These are phyloP conservation scores for Drosophila histrio DNA, from an alignment of 2,888 invertebrate species.

Conservation along the genomic window DNA sequence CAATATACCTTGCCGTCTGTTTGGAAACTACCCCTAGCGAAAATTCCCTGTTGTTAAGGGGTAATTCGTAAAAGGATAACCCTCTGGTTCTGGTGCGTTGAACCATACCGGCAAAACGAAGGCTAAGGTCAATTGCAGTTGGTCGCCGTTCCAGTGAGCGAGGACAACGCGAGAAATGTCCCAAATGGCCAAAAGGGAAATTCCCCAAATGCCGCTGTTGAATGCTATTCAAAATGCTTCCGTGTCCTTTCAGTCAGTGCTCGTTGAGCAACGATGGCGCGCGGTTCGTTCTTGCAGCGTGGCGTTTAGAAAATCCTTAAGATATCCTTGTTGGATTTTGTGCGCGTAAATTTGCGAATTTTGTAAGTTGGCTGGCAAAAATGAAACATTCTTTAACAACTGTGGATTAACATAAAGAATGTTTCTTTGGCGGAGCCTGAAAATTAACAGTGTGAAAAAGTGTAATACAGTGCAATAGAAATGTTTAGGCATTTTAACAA, in stretches of 20 bases:
- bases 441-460: constrained; percentile 22
- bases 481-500: constrained; percentile 27
- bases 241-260: constrained; percentile 48
- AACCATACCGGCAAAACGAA: constrained; percentile 75
- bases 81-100: constrained; percentile 60
- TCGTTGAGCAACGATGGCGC: constrained; percentile 55
- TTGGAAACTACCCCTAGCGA: constrained; percentile 22
- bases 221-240: constrained; percentile 22
- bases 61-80: constrained; percentile 24
- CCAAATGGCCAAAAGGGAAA: constrained; percentile 34
- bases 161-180: constrained; percentile 4
- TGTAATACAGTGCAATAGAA: constrained; percentile 18
- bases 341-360: constrained; percentile 48
- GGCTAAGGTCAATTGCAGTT: constrained; percentile 80
- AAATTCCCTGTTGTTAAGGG: constrained; percentile 28
- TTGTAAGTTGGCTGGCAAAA: constrained; percentile 13
- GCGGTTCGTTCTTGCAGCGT: constrained; percentile 50
- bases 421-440: constrained; percentile 31
- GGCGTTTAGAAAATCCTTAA: not conserved
- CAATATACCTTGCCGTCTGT: not conserved
- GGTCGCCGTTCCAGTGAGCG: constrained; percentile 64
- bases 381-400: constrained; percentile 66
- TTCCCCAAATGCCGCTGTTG: constrained; percentile 44
- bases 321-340: constrained; percentile 10
- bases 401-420: constrained; percentile 74